Evolutionary conservation across 1,140 invertebrate genomes (phyloP).

Genomic region (Drosophila athabasca): DNA sequence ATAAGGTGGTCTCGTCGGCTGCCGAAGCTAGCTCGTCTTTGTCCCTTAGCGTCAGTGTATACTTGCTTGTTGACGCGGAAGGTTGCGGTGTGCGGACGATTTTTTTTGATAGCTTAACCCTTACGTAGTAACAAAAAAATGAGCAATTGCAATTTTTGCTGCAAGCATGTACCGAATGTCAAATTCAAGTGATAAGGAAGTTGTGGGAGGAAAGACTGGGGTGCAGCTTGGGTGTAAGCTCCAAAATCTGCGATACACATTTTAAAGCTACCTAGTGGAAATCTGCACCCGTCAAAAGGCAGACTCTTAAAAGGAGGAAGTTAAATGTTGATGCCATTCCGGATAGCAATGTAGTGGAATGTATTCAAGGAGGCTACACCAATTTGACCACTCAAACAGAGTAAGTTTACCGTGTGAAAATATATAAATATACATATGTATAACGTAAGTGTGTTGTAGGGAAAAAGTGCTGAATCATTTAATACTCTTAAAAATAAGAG

Average conservation of each 20-base stretch:
- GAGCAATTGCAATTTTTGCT: slow-evolving; percentile 4
- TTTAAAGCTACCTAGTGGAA: slow-evolving; percentile 22
- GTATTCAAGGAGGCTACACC: slow-evolving; percentile 3
- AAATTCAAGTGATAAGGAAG: slow-evolving; percentile 11
- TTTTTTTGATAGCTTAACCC: no score
- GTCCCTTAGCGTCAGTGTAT: no score
- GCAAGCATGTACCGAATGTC: slow-evolving; percentile 1
- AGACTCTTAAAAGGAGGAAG: slow-evolving; percentile 4
- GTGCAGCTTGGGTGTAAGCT: slow-evolving; percentile 9
- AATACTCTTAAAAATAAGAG: not conserved
- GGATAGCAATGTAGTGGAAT: not conserved
- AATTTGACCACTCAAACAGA: slow-evolving; percentile 20
- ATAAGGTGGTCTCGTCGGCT: no score
- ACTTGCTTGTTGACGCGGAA: no score
- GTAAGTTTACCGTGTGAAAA: slow-evolving; percentile 16
- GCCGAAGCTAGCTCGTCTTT: no score
- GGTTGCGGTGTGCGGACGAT: no score
- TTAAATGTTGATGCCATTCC: slow-evolving; percentile 13
- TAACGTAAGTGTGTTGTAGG: no score
- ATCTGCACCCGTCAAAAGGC: not conserved
- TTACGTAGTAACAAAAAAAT: no score
- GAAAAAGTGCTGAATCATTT: no score
- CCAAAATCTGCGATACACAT: slow-evolving; percentile 18
- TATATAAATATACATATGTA: not conserved
- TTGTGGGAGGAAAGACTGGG: slow-evolving; percentile 19